Conservation (phyloP, 1,140 invertebrate genomes). For the Temnothorax curvispinosus region DNA sequence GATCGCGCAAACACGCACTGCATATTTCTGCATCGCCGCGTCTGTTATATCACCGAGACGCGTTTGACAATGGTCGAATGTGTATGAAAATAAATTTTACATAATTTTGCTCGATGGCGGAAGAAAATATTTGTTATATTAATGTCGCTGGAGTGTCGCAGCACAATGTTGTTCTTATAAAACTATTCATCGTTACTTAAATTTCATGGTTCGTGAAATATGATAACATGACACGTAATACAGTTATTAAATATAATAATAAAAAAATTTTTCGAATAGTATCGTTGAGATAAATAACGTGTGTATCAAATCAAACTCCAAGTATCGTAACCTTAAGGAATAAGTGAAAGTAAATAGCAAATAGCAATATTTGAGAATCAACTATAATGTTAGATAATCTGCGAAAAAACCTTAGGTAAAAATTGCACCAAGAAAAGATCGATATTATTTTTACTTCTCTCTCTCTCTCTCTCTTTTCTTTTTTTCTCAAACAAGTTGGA, state of each 20-base stretch:
- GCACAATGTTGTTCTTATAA: not conserved
- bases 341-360: not conserved
- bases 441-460: not conserved
- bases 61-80: conserved; percentile 12
- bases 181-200: conserved; percentile 14
- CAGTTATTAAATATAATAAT: not conserved
- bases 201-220: not conserved
- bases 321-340: not conserved
- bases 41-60: not conserved
- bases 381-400: not conserved
- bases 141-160: not conserved
- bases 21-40: conserved; percentile 7
- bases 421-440: not conserved
- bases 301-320: not conserved
- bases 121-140: conserved; percentile 38
- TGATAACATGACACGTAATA: not conserved
- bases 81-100: conserved; percentile 30
- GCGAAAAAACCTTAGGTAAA: not conserved
- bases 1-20: not conserved
- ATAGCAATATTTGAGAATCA: not conserved
- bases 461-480: not conserved
- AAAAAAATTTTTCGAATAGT: not conserved
- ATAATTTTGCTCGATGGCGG: conserved; percentile 16
- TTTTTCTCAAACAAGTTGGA: not conserved
- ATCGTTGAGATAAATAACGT: not conserved